Evolutionary conservation across 2,888 invertebrate genomes (phyloP).

Genomic region (Epiblema foenella): DNA sequence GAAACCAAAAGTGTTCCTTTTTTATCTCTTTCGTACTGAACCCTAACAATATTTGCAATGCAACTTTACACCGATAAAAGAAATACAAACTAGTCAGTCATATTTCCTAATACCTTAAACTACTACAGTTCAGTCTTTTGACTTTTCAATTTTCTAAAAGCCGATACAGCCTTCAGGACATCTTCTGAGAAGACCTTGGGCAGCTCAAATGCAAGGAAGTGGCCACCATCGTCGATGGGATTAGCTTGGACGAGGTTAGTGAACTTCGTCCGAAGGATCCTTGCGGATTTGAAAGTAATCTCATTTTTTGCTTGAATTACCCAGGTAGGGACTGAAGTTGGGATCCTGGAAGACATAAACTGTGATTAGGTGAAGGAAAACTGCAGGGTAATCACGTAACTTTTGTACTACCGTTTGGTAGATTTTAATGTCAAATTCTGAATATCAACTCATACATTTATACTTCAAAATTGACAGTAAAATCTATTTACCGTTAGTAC

Average conservation of each 20-base stretch:
- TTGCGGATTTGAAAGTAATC: slow-evolving; percentile 81
- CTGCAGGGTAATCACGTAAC: no score
- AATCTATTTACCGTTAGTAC: no score
- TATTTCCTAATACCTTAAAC: no score
- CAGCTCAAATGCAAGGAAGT: slow-evolving; percentile 91
- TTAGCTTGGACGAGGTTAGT: slow-evolving; percentile 86
- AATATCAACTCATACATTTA: no score
- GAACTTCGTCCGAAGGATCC: slow-evolving; percentile 81
- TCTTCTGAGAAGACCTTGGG: slow-evolving; percentile 88
- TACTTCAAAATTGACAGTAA: no score
- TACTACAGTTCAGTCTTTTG: slow-evolving; percentile 24
- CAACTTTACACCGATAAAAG: no score
- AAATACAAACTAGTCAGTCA: no score
- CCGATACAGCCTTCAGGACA: slow-evolving; percentile 61
- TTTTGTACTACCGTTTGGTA: no score
- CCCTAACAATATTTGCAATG: no score
- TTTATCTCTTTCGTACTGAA: no score
- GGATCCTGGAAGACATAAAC: slow-evolving; percentile 76
- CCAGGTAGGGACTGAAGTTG: slow-evolving; percentile 86
- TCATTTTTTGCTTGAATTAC: slow-evolving; percentile 88
- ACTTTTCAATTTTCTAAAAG: slow-evolving; percentile 42
- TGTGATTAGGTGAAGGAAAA: neutral
- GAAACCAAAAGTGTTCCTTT: no score
- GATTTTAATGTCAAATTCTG: no score
- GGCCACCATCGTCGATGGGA: slow-evolving; percentile 87